phyloP scores from a whole-genome alignment of 2,113 vertebrate genomes.

The Heterochromis multidens region DNA sequence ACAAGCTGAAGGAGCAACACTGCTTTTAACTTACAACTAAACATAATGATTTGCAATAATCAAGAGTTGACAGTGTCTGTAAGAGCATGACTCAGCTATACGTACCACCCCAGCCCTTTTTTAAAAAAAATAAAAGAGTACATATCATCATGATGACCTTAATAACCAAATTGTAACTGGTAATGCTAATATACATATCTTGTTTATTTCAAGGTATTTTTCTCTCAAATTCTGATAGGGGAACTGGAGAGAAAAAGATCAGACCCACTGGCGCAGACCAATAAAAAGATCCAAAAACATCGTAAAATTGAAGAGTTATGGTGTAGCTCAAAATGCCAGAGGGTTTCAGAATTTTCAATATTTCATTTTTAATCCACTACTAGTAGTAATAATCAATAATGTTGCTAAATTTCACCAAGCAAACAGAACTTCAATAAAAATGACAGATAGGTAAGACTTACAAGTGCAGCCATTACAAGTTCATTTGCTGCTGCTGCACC shows the following conservation, averaged over 20 bases:
- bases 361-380: not conserved
- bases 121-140: too few relatives aligned
- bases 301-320: not conserved
- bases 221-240: too few relatives aligned
- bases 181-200: too few relatives aligned
- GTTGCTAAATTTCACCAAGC: not conserved
- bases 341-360: not conserved
- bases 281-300: not conserved
- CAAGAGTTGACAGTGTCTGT: accelerated
- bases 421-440: not conserved
- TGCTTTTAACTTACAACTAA: not conserved
- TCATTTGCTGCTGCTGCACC: not conserved
- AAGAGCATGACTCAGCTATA: too few relatives aligned
- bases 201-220: too few relatives aligned
- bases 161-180: too few relatives aligned
- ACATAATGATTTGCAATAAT: not conserved
- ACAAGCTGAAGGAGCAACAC: not conserved
- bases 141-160: too few relatives aligned
- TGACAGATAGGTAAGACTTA: not conserved
- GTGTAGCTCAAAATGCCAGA: not conserved
- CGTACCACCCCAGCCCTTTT: too few relatives aligned
- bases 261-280: not conserved
- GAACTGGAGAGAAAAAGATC: not conserved
- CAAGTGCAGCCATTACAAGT: not conserved
- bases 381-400: not conserved